These are phyloP conservation scores for Polyploca ridens DNA, from an alignment of 2,888 invertebrate species.

Conservation along the genomic window DNA sequence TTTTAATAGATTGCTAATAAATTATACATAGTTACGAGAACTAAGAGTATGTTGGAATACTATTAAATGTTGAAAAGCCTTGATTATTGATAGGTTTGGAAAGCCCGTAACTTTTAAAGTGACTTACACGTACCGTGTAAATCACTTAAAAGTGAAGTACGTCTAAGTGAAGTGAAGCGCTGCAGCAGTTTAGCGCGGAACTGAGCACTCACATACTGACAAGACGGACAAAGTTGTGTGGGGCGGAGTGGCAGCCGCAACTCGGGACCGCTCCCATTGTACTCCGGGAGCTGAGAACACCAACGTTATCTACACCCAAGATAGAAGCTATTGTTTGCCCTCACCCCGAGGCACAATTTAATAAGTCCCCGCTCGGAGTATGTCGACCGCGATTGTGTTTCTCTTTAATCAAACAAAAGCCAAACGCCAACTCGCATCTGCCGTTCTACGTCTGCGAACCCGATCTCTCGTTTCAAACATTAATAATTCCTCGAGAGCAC, in stretches of 20 bases:
- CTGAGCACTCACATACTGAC: constrained; percentile 44
- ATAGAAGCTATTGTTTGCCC: constrained; percentile 73
- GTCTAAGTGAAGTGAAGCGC: constrained; percentile 34
- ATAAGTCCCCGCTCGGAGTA: constrained; percentile 66
- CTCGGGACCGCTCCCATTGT: constrained; percentile 61
- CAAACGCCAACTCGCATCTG: constrained; percentile 48
- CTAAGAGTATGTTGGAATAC: too few species aligned
- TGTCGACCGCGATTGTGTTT: constrained; percentile 67
- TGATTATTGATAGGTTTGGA: background rate
- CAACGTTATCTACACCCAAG: constrained; percentile 74
- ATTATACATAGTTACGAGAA: too few species aligned
- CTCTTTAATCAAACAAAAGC: constrained; percentile 70
- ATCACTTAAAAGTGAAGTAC: constrained; percentile 17
- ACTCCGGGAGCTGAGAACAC: constrained; percentile 57
- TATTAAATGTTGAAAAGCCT: background rate
- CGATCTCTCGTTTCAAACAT: constrained; percentile 45
- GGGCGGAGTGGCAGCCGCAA: constrained; percentile 57
- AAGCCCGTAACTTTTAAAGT: background rate
- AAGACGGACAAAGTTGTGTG: constrained; percentile 63
- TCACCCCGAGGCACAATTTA: constrained; percentile 72
- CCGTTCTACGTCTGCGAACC: constrained; percentile 18
- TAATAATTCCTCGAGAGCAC: constrained; percentile 66
- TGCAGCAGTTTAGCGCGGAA: constrained; percentile 42
- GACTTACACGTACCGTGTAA: background rate
- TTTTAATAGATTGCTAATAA: background rate